These are phyloP conservation scores for Pseudobourletiella spinata DNA, from an alignment of 1,140 invertebrate species.

Conservation along the genomic window DNA sequence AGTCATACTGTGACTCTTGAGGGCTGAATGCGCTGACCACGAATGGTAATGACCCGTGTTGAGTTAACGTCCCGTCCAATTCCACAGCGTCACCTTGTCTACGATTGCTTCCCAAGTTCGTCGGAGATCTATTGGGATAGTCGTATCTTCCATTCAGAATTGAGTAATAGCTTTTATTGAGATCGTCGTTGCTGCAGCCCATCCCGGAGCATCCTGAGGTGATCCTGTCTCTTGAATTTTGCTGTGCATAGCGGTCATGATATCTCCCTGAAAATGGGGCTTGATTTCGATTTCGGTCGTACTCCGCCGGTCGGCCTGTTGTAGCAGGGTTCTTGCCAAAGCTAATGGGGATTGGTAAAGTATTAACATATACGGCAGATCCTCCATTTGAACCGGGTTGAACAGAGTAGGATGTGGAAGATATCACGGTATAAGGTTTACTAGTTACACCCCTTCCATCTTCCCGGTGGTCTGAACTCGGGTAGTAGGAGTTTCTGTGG, in stretches of 20 bases:
- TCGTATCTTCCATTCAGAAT: conserved; percentile 13
- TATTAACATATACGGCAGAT: conserved; percentile 10
- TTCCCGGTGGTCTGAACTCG: too few species aligned
- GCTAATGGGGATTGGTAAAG: conserved; percentile 13
- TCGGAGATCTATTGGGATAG: neutral
- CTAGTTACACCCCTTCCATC: too few species aligned
- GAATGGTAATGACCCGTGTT: neutral
- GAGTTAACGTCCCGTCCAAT: neutral
- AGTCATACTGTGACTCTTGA: neutral
- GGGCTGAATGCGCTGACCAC: conserved; percentile 1
- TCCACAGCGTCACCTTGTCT: conserved; percentile 7
- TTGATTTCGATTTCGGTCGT: neutral
- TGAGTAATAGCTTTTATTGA: conserved; percentile 22
- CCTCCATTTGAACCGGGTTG: conserved; percentile 8
- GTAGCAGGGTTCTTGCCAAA: neutral
- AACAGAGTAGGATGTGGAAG: conserved; percentile 11
- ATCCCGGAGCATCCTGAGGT: conserved; percentile 16
- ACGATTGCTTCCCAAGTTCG: neutral
- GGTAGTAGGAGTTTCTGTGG: too few species aligned
- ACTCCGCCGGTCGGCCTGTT: neutral
- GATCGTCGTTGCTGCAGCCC: conserved; percentile 11
- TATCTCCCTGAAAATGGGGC: neutral
- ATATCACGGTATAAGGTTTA: too few species aligned
- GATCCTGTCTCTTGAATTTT: neutral
- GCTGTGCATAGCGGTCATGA: neutral